A percentile compares a stretch with the other conserved stretches of the same genome.
phyloP scores from a whole-genome alignment of 1,140 invertebrate genomes.

The Plodia interpunctella region DNA sequence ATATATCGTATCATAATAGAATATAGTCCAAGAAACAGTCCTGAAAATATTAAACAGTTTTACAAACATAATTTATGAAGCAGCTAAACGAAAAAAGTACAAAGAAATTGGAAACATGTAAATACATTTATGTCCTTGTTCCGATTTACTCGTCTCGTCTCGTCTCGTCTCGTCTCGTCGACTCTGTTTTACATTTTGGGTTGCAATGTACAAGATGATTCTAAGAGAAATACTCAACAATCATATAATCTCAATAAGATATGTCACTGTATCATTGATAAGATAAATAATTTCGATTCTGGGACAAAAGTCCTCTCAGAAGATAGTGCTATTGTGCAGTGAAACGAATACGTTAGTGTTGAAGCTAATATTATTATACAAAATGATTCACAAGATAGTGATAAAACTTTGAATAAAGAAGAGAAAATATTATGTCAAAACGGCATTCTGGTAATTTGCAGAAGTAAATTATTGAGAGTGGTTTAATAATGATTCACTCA shows the following conservation, averaged over 20 bases:
- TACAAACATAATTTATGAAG: too few species aligned
- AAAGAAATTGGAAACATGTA: too few species aligned
- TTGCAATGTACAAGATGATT: slow-evolving; percentile 3
- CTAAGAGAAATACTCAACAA: slow-evolving; percentile 19
- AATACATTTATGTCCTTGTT: too few species aligned
- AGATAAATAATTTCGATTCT: neutral
- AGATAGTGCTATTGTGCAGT: neutral
- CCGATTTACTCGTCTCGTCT: too few species aligned
- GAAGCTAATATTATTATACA: neutral
- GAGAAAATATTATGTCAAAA: neutral
- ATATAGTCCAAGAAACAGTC: too few species aligned
- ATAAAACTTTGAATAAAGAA: neutral
- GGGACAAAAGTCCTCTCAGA: neutral
- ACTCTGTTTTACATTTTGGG: neutral
- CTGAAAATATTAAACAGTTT: too few species aligned
- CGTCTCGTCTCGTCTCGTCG: too few species aligned
- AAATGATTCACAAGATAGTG: neutral
- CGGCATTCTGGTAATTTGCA: slow-evolving; percentile 9
- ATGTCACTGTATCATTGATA: neutral
- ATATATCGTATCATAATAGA: too few species aligned
- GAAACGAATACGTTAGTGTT: neutral
- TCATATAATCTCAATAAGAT: neutral
- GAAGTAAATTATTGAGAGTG: slow-evolving; percentile 10
- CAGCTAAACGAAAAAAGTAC: too few species aligned
- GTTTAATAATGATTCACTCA: slow-evolving; percentile 30